Percentiles rank a stretch among this genome's conserved stretches.
Conservation (phyloP, 1,140 invertebrate genomes). For the Orius insidiosus region DNA sequence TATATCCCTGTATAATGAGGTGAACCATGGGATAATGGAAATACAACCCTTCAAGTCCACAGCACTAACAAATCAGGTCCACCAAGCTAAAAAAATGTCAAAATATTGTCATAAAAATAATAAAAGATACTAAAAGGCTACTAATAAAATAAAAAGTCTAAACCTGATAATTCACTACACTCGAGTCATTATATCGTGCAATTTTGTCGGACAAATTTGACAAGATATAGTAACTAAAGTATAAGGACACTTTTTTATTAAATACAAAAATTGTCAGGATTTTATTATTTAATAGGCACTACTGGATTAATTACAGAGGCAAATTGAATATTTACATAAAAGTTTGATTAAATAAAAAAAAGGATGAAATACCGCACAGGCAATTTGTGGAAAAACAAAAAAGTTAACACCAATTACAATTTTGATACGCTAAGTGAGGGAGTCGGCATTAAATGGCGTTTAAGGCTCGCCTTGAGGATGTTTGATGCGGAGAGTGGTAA, state of each 20-base stretch:
- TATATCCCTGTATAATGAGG: no score
- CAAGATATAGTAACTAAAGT: neutral
- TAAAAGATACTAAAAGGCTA: no score
- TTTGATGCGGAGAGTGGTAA: conserved; percentile 30
- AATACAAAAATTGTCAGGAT: conserved; percentile 4
- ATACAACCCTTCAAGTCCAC: no score
- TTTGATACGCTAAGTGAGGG: conserved; percentile 1
- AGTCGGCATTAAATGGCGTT: conserved; percentile 30
- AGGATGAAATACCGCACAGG: neutral
- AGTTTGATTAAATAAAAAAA: neutral
- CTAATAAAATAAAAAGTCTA: no score
- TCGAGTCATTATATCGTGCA: no score
- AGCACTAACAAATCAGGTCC: no score
- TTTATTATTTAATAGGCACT: neutral
- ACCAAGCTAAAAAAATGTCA: no score
- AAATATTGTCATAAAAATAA: no score
- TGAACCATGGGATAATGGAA: no score
- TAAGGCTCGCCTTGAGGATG: conserved; percentile 30
- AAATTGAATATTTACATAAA: conserved; percentile 1
- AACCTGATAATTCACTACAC: no score
- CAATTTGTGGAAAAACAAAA: neutral
- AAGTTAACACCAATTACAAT: neutral
- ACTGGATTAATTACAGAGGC: neutral
- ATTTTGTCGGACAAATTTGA: no score
- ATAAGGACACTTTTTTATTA: neutral